Evolutionary conservation across 2,797 vertebrate species (phyloP).

Genomic region (Sebastes hubbsi): DNA sequence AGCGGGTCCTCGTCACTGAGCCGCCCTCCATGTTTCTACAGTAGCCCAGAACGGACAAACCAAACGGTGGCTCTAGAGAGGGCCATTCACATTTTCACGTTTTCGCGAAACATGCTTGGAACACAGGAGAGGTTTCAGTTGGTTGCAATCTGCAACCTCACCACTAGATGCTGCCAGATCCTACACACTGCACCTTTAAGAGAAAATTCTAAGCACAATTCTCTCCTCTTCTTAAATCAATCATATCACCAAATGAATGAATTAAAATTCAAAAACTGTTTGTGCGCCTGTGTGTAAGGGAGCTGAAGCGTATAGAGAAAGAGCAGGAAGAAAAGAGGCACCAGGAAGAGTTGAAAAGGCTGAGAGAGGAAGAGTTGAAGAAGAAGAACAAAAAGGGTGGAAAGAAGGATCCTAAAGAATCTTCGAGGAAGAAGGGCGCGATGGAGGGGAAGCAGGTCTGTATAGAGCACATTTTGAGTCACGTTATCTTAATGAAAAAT

Average conservation of each 20-base stretch:
- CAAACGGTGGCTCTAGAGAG: too few species aligned
- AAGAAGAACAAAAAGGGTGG: slow-evolving; percentile 72
- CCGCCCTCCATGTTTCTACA: too few species aligned
- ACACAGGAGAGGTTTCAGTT: too few species aligned
- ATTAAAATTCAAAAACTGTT: not conserved
- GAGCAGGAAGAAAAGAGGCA: slow-evolving; percentile 78
- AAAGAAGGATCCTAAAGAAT: slow-evolving; percentile 80
- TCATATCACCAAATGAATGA: not conserved
- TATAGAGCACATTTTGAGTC: not conserved
- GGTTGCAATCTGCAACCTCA: too few species aligned
- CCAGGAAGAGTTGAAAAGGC: slow-evolving; percentile 75
- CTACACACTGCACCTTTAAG: too few species aligned
- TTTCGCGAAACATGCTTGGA: too few species aligned
- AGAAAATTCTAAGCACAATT: not conserved
- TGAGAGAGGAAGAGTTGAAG: slow-evolving; percentile 82
- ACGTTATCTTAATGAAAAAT: too few species aligned
- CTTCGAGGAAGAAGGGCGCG: slow-evolving; percentile 68
- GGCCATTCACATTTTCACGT: not conserved
- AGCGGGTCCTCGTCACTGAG: too few species aligned
- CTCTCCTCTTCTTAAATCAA: not conserved
- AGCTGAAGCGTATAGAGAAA: slow-evolving; percentile 65
- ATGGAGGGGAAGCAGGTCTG: slow-evolving; percentile 76
- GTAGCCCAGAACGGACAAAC: too few species aligned
- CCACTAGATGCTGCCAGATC: too few species aligned
- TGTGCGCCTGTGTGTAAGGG: slow-evolving; percentile 63